phyloP scores from a whole-genome alignment of 2,113 vertebrate genomes.

The Zootoca vivipara region DNA sequence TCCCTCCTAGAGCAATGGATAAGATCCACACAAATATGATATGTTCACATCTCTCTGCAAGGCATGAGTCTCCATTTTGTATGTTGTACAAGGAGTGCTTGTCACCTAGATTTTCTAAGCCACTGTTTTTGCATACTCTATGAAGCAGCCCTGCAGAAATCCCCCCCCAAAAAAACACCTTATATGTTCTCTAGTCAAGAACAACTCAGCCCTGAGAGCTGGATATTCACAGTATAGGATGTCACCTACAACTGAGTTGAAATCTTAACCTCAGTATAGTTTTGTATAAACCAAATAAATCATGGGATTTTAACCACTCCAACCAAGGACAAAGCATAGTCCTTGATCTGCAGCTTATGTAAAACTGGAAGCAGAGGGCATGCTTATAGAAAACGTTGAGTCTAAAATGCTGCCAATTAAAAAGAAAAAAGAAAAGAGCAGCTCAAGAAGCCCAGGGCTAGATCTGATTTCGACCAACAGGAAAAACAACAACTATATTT shows the following conservation, averaged over 20 bases:
- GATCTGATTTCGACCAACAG: slow-evolving; percentile 24
- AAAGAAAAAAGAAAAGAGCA: slow-evolving; percentile 51
- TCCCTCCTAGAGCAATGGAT: not conserved
- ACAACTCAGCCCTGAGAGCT: not conserved
- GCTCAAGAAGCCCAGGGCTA: slow-evolving; percentile 28
- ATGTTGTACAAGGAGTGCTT: not conserved
- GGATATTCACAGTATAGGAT: not conserved
- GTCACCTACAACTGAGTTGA: not conserved
- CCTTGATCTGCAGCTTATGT: slow-evolving; percentile 43
- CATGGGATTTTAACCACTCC: slow-evolving; percentile 20
- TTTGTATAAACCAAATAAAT: slow-evolving; percentile 5
- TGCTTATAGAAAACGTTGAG: slow-evolving; percentile 37
- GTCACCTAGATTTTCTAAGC: not conserved
- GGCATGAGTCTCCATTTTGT: not conserved
- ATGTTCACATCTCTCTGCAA: not conserved
- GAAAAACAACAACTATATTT: slow-evolving; percentile 10
- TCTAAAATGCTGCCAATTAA: slow-evolving; percentile 47
- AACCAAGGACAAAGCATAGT: slow-evolving; percentile 24
- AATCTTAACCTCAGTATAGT: slow-evolving; percentile 29
- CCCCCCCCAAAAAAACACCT: not conserved
- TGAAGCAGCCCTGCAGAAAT: not conserved
- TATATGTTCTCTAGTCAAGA: not conserved
- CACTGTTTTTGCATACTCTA: not conserved
- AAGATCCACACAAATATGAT: not conserved
- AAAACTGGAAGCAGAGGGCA: not conserved